Evolutionary conservation across 2,113 vertebrate genomes (phyloP), one percentile per base, ranked within the genome.

Genomic region (Triplophysa siluroides): DNA sequence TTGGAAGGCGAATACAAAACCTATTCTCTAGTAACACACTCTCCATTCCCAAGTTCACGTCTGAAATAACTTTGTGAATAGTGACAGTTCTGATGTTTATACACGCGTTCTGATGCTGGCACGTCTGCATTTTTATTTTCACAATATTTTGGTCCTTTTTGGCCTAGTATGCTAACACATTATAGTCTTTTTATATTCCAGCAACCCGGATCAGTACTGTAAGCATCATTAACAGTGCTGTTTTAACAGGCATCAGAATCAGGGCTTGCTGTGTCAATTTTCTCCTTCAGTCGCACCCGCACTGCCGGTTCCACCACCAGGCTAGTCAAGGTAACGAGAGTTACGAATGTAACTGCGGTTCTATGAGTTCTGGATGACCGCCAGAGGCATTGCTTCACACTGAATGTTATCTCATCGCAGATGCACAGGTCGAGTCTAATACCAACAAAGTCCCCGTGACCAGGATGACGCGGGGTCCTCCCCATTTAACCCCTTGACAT

Each of bases 11-110:
- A 76, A 60, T 38, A 69, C 12, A 74, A 29, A 33, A 60, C 33
- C 52, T 33, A 69, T 21, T 71, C 50, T 47, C 63, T 68, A 16
- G 33, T 12, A 21, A 75, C 14, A 76, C 19, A 26, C 43, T 76
- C 64, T 24, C 62, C 54, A n/a, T 75, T 75, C 4, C 41, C 38
- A 33, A 78, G 47, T 29, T 69, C 70, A 5, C 58, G 2, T 26
- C 14, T 63, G 29, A 82, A 78, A 33, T 68, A 23, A 21, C 9
- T 52, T 33, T 61, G 18, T 10, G 65, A 77, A 45, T 71, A 82
- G 41, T 13, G 61, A 23, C 10, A 1, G 66, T 68, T 81, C 41
- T 70, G 65, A 1, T 67, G 79, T 29, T 29, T 29, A 29, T 29
- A 29, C 26, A 29, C 26, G 26, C 2, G 26, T 29, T 29, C 26